Evolutionary conservation across 2,113 vertebrate genomes (phyloP).

Genomic region (Suricata suricatta): DNA sequence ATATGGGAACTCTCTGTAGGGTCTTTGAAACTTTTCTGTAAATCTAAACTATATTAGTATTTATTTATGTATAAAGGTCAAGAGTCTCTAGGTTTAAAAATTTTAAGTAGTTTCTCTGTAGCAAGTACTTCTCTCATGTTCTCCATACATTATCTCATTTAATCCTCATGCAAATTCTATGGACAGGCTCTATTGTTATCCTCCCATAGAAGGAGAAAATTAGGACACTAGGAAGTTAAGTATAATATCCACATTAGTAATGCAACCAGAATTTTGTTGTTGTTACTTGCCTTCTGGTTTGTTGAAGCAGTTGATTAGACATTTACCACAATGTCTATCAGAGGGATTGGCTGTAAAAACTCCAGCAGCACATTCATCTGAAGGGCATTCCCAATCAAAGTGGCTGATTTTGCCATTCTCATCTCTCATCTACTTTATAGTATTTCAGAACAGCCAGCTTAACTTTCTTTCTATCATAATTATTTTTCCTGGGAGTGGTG

Average conservation of each 20-base stretch:
- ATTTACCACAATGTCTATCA: neutral
- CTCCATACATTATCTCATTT: neutral
- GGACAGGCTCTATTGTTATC: neutral
- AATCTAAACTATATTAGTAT: neutral
- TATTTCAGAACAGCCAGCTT: neutral
- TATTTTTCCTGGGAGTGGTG: neutral
- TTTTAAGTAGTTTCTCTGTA: neutral
- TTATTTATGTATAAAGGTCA: neutral
- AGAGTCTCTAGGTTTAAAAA: neutral
- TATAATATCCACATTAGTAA: neutral
- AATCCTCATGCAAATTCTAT: neutral
- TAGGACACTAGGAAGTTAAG: neutral
- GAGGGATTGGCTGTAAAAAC: neutral
- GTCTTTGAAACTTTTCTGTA: neutral
- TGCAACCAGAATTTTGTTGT: neutral
- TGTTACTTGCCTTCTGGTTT: neutral
- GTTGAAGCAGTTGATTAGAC: neutral
- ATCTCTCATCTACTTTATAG: neutral
- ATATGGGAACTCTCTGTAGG: neutral
- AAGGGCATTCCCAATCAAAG: neutral
- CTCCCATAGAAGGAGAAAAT: neutral
- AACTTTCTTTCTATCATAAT: neutral
- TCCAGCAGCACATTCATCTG: neutral
- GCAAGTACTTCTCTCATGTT: neutral
- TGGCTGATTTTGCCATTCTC: neutral